Percentiles rank a stretch among this genome's conserved stretches.
phyloP scores from a whole-genome alignment of 2,797 vertebrate genomes.

The Chaetodon trifasciatus region DNA sequence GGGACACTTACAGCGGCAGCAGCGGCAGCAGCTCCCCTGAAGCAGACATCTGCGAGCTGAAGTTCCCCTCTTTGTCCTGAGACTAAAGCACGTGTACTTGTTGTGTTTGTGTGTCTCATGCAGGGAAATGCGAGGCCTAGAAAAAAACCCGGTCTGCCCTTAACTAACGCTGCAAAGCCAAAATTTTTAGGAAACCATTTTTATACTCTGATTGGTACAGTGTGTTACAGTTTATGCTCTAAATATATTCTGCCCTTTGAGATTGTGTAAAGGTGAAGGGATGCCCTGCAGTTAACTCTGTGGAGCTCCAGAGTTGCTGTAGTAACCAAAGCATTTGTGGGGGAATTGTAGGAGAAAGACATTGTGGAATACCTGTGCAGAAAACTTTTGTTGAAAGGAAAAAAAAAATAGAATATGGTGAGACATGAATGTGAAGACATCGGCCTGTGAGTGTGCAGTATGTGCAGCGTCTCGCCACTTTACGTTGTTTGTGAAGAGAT shows the following conservation, averaged over 20 bases:
- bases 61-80: slow-evolving; percentile 87
- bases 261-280: not conserved
- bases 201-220: slow-evolving; percentile 7
- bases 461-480: not conserved
- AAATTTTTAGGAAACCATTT: not conserved
- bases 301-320: slow-evolving; percentile 11
- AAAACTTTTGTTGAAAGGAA: not conserved
- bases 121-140: slow-evolving; percentile 9
- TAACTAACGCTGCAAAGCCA: slow-evolving; percentile 1
- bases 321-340: not conserved
- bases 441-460: not conserved
- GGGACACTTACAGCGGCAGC: slow-evolving; percentile 94
- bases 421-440: not conserved
- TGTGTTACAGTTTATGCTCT: slow-evolving; percentile 18
- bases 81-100: slow-evolving; percentile 47
- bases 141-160: not conserved
- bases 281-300: not conserved
- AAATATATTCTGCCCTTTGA: slow-evolving; percentile 3
- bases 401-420: not conserved
- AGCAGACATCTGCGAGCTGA: slow-evolving; percentile 90
- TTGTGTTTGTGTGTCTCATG: not conserved
- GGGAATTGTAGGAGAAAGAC: not conserved
- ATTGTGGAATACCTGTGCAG: not conserved
- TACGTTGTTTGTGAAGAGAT: not conserved
- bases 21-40: slow-evolving; percentile 94